Evolutionary conservation across 2,888 invertebrate species (phyloP).

Genomic region (Pristionchus arcanus): DNA sequence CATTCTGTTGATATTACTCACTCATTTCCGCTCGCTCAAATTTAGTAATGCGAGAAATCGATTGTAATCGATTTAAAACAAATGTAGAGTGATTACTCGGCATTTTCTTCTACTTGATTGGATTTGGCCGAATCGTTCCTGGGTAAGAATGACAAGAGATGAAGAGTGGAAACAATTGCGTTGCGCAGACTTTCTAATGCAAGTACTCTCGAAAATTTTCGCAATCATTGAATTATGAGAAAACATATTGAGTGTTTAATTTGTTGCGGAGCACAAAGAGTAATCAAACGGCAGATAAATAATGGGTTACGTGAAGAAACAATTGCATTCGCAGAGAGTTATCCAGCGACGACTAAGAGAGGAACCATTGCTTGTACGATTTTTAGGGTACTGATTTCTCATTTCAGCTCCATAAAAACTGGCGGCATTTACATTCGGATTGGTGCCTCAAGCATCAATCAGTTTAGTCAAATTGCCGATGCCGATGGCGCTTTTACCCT

Average conservation of each 20-base stretch:
- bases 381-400: no score
- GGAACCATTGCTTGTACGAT: no score
- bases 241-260: not conserved
- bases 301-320: no score
- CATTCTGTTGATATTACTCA: no score
- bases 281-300: not conserved
- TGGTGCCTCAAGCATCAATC: not conserved
- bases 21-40: no score
- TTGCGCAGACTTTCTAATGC: not conserved
- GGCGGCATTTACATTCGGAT: not conserved
- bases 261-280: not conserved
- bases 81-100: not conserved
- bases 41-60: not conserved
- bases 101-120: conserved; percentile 16
- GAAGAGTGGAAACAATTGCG: not conserved
- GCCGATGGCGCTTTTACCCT: no score
- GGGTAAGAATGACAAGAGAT: not conserved
- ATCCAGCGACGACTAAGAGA: no score
- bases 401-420: no score
- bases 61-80: not conserved
- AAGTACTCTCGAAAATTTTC: conserved; percentile 4
- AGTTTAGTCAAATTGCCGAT: not conserved
- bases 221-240: not conserved
- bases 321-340: no score
- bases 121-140: not conserved